Evolutionary conservation across 2,113 vertebrate genomes (phyloP), one percentile per base, ranked within the genome.

Genomic region (Cyphomyrus discorhynchus): DNA sequence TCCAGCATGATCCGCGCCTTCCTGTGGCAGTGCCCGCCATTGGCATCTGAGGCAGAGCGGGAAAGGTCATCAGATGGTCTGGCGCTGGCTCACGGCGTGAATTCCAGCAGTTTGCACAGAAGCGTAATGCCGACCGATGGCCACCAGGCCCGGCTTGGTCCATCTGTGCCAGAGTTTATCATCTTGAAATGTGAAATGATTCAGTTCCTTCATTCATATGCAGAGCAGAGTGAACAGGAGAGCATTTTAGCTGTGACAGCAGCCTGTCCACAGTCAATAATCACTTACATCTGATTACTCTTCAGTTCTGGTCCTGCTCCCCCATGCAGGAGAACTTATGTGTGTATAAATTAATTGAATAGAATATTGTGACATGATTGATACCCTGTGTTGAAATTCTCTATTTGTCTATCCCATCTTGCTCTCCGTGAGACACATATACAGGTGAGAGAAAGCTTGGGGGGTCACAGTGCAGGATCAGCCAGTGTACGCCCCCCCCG

Each of bases 21-120:
- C 35, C 94, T 94, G 50, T 95, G 92, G 35, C 94, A 95, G 92
- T 95, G 93, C 91, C 94, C 92, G 15, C 90, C 89, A 89, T 91
- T 94, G 82, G 93, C 93, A 85, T 93, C 93, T 94, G 88, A 87
- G 6, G 24, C 62, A 45, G 88, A 84, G n/a, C 31, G 89, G 35
- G 86, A 17, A n/a, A 58, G 21, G 53, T 17, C n/a, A 35, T 52
- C 50, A 21, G 47, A 53, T 80, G 82, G 15, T 11, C 42, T 47
- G 42, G 24, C 10, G 5, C 45, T 47, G 45, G 49, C n/a, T 35
- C 31, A 56, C 27, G 1, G 24, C 8, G 6, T 0, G 15, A 86
- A 86, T 53, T 87, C 49, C 86, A 87, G 31, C 86, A 56, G 49
- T 83, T 83, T 83, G 62, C n/a, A 47, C 82, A 45, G 17, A 84